These are phyloP conservation scores for Nannoperca australis DNA, from an alignment of 2,797 vertebrate genomes.

Conservation along the genomic window DNA sequence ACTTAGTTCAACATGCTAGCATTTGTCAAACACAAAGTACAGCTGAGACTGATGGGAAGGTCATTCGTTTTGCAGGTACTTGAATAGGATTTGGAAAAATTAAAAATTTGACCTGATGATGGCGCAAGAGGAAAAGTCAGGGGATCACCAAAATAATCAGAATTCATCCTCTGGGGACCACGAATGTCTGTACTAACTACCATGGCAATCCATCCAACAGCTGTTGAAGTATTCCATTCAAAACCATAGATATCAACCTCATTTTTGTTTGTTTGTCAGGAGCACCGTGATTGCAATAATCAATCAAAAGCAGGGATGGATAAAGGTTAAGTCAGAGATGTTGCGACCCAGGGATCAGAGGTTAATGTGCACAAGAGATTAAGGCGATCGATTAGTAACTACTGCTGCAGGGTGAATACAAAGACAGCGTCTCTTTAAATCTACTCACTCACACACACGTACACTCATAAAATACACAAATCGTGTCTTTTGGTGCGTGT, in stretches of 20 bases:
- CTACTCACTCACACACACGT: background rate
- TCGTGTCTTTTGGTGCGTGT: background rate
- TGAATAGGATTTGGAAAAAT: background rate
- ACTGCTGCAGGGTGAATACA: constrained; percentile 15
- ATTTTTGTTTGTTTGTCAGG: too few species aligned
- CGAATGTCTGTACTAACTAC: background rate
- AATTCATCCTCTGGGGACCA: background rate
- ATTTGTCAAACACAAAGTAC: background rate
- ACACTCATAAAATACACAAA: background rate
- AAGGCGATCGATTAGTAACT: constrained; percentile 13
- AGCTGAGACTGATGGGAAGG: background rate
- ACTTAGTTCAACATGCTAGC: too few species aligned
- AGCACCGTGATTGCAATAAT: constrained; percentile 21
- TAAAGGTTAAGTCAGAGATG: constrained; percentile 26
- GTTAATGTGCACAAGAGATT: constrained; percentile 36
- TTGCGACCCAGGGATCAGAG: constrained; percentile 31
- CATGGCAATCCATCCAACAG: background rate
- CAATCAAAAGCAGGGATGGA: constrained; percentile 23
- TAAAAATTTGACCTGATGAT: background rate
- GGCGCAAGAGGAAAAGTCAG: background rate
- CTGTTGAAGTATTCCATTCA: background rate
- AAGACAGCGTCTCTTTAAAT: constrained; percentile 16
- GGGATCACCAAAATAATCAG: background rate
- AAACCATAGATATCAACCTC: too few species aligned
- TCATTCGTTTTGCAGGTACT: background rate